Percentiles rank a stretch among this genome's conserved stretches.
Evolutionary conservation across 2,797 vertebrate species (phyloP).

Genomic region (Leptodactylus fallax): DNA sequence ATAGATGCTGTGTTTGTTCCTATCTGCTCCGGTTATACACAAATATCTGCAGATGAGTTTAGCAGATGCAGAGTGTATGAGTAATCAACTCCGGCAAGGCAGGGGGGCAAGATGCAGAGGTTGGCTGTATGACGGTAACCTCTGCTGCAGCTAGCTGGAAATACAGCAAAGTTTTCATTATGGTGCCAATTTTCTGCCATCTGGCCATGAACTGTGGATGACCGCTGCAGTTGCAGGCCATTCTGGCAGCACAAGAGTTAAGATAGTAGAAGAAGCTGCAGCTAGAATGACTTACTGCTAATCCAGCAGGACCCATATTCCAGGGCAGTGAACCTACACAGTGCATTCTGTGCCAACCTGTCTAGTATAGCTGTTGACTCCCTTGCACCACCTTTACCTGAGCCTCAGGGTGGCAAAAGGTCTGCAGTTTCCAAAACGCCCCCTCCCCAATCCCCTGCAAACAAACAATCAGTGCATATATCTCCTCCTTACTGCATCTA

Average conservation of each 20-base stretch:
- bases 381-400: constrained; percentile 45
- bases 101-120: constrained; percentile 29
- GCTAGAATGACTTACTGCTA: neutral
- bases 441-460: neutral
- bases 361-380: neutral
- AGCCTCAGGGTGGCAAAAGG: neutral
- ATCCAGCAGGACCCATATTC: neutral
- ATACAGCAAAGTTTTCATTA: neutral
- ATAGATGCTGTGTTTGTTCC: neutral
- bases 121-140: neutral
- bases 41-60: constrained; percentile 46
- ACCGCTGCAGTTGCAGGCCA: neutral
- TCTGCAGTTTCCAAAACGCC: neutral
- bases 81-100: constrained; percentile 36
- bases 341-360: neutral
- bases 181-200: neutral
- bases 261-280: neutral
- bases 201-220: neutral
- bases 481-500: constrained; percentile 21
- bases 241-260: constrained; percentile 18
- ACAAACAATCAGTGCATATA: constrained; percentile 3
- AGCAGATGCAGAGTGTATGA: constrained; percentile 38
- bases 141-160: neutral
- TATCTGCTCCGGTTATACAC: neutral
- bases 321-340: neutral